Percentiles rank a stretch among this genome's conserved stretches.
Evolutionary conservation across 1,140 invertebrate genomes (phyloP).

Genomic region (Musca domestica): DNA sequence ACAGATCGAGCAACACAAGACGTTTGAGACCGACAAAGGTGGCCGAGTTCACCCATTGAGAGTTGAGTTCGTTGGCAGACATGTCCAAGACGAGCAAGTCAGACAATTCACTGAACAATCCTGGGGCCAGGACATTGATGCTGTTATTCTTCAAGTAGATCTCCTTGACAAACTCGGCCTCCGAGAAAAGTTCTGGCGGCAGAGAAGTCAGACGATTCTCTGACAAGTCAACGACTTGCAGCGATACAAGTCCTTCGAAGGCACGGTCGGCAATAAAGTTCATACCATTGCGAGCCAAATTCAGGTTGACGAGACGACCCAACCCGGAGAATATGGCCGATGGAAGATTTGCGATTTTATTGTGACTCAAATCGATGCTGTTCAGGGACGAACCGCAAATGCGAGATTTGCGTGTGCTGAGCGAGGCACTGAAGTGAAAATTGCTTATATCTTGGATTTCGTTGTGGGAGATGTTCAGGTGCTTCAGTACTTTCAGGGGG

Average conservation of each 20-base stretch:
- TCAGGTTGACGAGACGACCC: conserved; percentile 63
- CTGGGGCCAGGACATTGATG: conserved; percentile 81
- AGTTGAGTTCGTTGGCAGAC: conserved; percentile 80
- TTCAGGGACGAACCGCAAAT: conserved; percentile 69
- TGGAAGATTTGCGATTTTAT: conserved; percentile 77
- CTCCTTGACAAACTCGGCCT: conserved; percentile 76
- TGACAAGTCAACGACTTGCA: conserved; percentile 75
- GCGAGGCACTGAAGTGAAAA: conserved; percentile 69
- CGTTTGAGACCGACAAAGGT: conserved; percentile 81
- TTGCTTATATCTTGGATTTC: conserved; percentile 73
- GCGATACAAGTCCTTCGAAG: conserved; percentile 72
- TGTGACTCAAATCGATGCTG: conserved; percentile 76
- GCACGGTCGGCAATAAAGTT: conserved; percentile 77
- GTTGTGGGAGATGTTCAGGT: conserved; percentile 79
- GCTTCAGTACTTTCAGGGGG: conserved; percentile 70
- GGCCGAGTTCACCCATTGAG: conserved; percentile 82
- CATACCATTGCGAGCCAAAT: conserved; percentile 69
- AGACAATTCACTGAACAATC: conserved; percentile 77
- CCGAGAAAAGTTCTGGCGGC: conserved; percentile 78
- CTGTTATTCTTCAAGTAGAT: conserved; percentile 83
- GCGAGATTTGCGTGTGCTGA: conserved; percentile 60
- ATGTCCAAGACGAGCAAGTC: conserved; percentile 81
- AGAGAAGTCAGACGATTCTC: conserved; percentile 79
- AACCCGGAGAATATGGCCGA: conserved; percentile 73
- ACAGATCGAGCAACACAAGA: conserved; percentile 77